Base-by-base conservation (phyloP, 2,797 vertebrate genomes). In the Lagodon rhomboides region DNA sequence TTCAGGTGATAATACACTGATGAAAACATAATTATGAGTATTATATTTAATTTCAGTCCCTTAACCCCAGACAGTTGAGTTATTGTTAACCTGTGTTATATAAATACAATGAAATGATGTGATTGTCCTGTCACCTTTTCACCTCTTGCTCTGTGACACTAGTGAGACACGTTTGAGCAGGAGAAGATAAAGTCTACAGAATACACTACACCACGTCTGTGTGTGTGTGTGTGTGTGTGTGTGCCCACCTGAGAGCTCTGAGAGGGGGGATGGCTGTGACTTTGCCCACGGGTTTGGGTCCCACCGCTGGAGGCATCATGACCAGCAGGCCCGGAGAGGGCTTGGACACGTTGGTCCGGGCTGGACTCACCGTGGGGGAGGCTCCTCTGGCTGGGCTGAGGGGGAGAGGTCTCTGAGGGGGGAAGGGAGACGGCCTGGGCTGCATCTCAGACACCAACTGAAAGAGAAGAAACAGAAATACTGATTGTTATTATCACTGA, bases 371-470 rank as follows among this genome's bases (percentile, higher is more conserved):
- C 0, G 27, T 85, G 2, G 96, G 94, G 9, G 96, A 93, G 12
- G 87, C 51, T 44, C 84, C 93, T 70, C 96, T 95, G 58, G 95
- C 80, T 7, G 97, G 97, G 75, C 93, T 95, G 53, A 97, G 93
- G 0, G 97, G 96, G 12, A 97, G 94, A 0, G 97, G 96, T 66
- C 96, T 96, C 87, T 96, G 91, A 0, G 96, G 96, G 0, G 96
- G 87, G 8, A 94, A 95, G 17, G 91, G 89, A 0, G 94, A 92
- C 0, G 78, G 75, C 78, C 94, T 94, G 3, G 93, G 84, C 66
- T 62, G 71, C 1, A 83, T 73, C 85, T 95, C 87, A 59, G 92
- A 91, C 59, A 87, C 89, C 58, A 93, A 53, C 91, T 95, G 2
- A 49, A 73, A 80, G 17, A 75, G 2, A 64, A 30, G n/a, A 65